These are phyloP conservation scores for Agelaius tricolor DNA, from an alignment of 2,113 vertebrate genomes.

Conservation along the genomic window DNA sequence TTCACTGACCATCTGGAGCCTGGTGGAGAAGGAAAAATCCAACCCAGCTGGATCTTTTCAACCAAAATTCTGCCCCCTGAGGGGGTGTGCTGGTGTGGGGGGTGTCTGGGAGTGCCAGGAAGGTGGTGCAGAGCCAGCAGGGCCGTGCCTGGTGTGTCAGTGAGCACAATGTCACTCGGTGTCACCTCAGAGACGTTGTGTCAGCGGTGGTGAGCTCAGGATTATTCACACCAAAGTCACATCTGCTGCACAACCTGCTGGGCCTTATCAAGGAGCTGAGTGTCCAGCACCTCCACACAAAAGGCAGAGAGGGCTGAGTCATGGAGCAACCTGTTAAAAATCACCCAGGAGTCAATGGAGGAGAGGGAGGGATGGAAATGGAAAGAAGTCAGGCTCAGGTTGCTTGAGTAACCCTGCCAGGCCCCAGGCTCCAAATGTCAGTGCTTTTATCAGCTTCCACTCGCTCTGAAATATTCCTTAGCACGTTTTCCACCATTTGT, in stretches of 20 bases:
- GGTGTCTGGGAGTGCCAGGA: background rate
- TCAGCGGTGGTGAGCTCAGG: constrained; percentile 26
- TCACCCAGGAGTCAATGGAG: background rate
- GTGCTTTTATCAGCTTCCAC: background rate
- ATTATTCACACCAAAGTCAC: constrained; percentile 28
- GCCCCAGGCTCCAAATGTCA: background rate
- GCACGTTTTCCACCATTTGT: background rate
- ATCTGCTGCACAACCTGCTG: background rate
- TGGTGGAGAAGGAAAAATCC: background rate
- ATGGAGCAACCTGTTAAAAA: background rate
- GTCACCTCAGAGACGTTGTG: background rate
- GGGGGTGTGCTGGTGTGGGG: background rate
- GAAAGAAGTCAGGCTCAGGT: background rate
- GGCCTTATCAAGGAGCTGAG: constrained; percentile 21
- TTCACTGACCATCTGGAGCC: background rate
- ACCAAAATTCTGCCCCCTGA: background rate
- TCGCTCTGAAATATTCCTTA: background rate
- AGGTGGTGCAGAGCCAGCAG: background rate
- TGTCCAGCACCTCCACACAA: background rate
- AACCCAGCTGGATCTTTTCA: background rate
- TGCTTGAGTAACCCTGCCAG: background rate
- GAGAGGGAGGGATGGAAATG: background rate
- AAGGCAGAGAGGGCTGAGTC: constrained; percentile 2
- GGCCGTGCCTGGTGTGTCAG: background rate
- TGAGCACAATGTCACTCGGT: background rate